Evolutionary conservation across 2,113 vertebrate species (phyloP), one percentile per base, ranked within the genome.

Genomic region (Accipiter cooperii): DNA sequence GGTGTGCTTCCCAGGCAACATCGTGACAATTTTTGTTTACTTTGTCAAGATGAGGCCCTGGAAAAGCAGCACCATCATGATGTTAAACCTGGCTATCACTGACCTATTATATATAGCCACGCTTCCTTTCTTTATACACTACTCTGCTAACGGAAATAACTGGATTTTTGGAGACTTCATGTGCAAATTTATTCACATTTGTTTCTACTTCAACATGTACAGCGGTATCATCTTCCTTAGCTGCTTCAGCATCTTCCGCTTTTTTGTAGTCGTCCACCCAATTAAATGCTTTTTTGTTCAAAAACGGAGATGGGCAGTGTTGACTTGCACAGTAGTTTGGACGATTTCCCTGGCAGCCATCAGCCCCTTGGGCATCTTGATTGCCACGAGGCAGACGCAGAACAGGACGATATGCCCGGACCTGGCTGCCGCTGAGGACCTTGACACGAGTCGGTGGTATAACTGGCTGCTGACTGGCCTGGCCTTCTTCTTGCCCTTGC

Each of bases 181-280:
- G 98, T 99, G 99, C 92, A 99, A 98, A 54, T 97, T 99, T 9
- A 98, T 99, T 57, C 98, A 98, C 28, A 98, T 99, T 83, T 98
- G 98, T 40, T 99, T 99, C 97, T 99, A 99, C 97, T 99, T 99
- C 97, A 99, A 99, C 88, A 98, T 99, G 57, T 99, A 99, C 97
- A 98, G 99, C 78, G 98, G 99, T 89, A 99, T 99, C 91, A 98
- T 99, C 97, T 99, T 99, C 97, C 98, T 99, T 20, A 99, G 98
- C 88, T 99, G 98, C 96, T 99, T 99, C 97, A 99, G 99, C 10
- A 96, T 99, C 81, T 98, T 99, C 97, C 99, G 98, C 57, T 99
- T 98, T 93, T 87, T 99, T 76, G 98, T 96, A 28, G 93, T 98
- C n/a, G 95, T 97, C 70, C 87, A 97, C 57, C 98, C 98, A 6